These are phyloP conservation scores for Caracal caracal DNA, from an alignment of 2,113 vertebrate species.

Conservation along the genomic window DNA sequence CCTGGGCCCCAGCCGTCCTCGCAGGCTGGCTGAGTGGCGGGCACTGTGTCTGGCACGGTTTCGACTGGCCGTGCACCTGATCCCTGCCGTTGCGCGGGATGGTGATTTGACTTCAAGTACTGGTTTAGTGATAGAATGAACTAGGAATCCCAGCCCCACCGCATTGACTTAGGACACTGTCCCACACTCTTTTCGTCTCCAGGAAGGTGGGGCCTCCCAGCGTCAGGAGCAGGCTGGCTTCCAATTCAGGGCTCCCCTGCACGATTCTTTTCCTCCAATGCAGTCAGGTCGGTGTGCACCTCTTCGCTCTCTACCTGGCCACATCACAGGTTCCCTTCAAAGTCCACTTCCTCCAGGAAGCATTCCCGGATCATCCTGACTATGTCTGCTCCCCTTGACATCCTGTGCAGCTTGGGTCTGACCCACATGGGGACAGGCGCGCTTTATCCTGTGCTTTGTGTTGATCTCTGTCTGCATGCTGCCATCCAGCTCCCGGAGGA, in stretches of 20 bases:
- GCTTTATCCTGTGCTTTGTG: not conserved
- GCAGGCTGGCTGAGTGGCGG: not conserved
- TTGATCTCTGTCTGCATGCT: not conserved
- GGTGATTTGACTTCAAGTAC: not conserved
- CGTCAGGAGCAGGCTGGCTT: not conserved
- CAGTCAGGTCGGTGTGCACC: rapidly evolving
- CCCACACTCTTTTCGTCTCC: no score
- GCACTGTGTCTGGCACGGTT: not conserved
- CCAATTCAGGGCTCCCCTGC: not conserved
- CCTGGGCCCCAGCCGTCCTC: not conserved
- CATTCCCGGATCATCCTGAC: not conserved
- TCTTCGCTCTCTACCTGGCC: not conserved
- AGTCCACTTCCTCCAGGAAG: not conserved
- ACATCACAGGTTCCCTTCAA: not conserved
- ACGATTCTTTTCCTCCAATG: rapidly evolving
- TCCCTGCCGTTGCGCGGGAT: no score
- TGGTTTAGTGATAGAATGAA: not conserved
- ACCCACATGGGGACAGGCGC: rapidly evolving
- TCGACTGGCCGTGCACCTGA: not conserved
- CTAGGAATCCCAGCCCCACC: not conserved
- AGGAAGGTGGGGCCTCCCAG: not conserved
- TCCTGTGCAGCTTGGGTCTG: not conserved
- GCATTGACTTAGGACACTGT: not conserved
- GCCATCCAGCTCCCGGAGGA: not conserved
- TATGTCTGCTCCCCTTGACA: not conserved